Conservation (phyloP, 1,140 invertebrate genomes). For the Heliconius nattereri region DNA sequence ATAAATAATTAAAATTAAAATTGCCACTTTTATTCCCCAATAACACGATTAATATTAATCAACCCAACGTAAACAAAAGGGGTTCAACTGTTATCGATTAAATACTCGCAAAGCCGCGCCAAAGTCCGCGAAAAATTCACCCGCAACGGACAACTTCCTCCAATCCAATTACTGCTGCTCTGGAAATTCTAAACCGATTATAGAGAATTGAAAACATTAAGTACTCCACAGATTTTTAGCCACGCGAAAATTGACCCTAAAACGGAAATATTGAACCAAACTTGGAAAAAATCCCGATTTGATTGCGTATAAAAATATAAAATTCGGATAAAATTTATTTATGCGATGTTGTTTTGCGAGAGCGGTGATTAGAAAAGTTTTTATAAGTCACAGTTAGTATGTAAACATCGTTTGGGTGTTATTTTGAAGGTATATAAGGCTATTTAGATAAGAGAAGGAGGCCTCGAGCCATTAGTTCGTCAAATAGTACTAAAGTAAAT, state of each 20-base stretch:
- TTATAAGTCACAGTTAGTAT: conserved; percentile 50
- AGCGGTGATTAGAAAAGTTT: conserved; percentile 73
- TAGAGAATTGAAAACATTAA: conserved; percentile 81
- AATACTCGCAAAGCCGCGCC: conserved; percentile 37
- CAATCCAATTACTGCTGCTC: conserved; percentile 78
- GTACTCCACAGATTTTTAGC: conserved; percentile 69
- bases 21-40: conserved; percentile 20
- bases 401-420: conserved; percentile 28
- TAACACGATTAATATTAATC: conserved; percentile 31
- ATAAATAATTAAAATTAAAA: background rate
- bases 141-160: conserved; percentile 56
- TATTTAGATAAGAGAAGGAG: background rate
- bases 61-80: conserved; percentile 40
- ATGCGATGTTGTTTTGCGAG: conserved; percentile 66
- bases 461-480: background rate
- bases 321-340: conserved; percentile 76
- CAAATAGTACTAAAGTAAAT: conserved; percentile 1
- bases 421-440: background rate
- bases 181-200: conserved; percentile 81
- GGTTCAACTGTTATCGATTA: conserved; percentile 42
- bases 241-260: conserved; percentile 56
- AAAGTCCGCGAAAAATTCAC: conserved; percentile 61
- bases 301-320: conserved; percentile 72
- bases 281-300: conserved; percentile 41
- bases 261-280: conserved; percentile 41